Base-by-base conservation (phyloP, 2,888 invertebrate genomes). In the Protophormia terraenovae region DNA sequence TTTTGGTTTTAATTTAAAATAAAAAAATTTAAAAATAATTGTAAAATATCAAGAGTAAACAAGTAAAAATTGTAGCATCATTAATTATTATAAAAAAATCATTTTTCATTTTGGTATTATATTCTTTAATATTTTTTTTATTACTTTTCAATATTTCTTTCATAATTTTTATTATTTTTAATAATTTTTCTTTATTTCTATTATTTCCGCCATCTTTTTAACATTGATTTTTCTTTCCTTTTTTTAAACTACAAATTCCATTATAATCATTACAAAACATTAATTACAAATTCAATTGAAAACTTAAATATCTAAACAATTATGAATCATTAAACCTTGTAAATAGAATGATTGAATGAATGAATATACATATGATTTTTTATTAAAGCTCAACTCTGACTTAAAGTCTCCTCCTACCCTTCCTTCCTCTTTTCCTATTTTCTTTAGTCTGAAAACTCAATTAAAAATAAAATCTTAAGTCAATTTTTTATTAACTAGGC, bases 271-370 rank as follows among this genome's bases (percentile, higher is more conserved):
- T 76, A 58, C 45, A 22, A 84, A 81, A 64, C 72, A 81, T 72
- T 73, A 64, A 81, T 73, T 53, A 38, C 38, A 69, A n/a, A 73
- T 81, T 78, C 62, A 55, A 72, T 53, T 67, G 38, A 41, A 73
- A 67, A 35, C 4, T 2, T n/a, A 76, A 62, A 66, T 22, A n/a
- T 47, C 14, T 62, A 14, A 8, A 35, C 47, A 72, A 32, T n/a
- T 71, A 62, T 78, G 81, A 84, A 55, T 84, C 72, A 84, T 77
- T 62, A 53, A 73, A 45, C 45, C 27, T 50, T 66, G 29, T 64
- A 27, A 64, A 75, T 76, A 64, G 38, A 76, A 24, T 22, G 29
- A 24, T 29, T 1, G 12, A 47, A 71, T 38, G n/a, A n/a, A n/a
- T 24, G 16, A 45, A 1, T 16, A 27, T 16, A n/a, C 53, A 66